Evolutionary conservation across 2,797 vertebrate species (phyloP), one percentile per base, ranked within the genome.

Genomic region (Sorex maritimensis): DNA sequence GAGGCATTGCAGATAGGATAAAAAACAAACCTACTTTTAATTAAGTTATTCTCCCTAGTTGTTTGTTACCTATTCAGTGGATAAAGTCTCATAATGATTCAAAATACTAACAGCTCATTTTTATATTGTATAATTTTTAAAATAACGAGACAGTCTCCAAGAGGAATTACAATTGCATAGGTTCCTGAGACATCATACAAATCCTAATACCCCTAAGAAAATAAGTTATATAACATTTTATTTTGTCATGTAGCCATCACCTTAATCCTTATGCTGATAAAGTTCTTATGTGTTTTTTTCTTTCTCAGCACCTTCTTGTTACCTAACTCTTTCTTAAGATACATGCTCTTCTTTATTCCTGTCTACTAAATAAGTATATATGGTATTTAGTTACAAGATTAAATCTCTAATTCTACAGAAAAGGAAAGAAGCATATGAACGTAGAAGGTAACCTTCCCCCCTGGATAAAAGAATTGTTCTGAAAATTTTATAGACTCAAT

Each of bases 11-110:
- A 61, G 4, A 23, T 61, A 23, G 21, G 30, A 10, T 85, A 13
- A 78, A 92, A 92, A 82, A 61, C 19, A 81, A 86, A 61, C 24
- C 41, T 17, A 71, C 24, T 72, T 49, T 86, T 58, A 13, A 79
- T 38, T 28, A 38, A 86, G 24, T 14, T 28, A 28, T 24, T 72
- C 10, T 79, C 5, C 17, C 13, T 13, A n/a, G 19, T 15, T 26
- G 4, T 14, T 49, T 61, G 11, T 30, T 78, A 83, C 0, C 41
- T 9, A 10, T 13, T 5, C 3, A 77, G 15, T 69, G 88, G 90
- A 81, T 63, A 15, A 58, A 79, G 15, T 61, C 17, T 58, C 61
- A 52, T 30, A 77, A 4, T 1, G 24, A n/a, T 67, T 90, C 23
- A 63, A 77, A 78, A 38, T 14, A 61, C 21, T 67, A 7, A 46